Evolutionary conservation across 2,888 invertebrate species (phyloP).

Genomic region (Watsonalla cultraria): DNA sequence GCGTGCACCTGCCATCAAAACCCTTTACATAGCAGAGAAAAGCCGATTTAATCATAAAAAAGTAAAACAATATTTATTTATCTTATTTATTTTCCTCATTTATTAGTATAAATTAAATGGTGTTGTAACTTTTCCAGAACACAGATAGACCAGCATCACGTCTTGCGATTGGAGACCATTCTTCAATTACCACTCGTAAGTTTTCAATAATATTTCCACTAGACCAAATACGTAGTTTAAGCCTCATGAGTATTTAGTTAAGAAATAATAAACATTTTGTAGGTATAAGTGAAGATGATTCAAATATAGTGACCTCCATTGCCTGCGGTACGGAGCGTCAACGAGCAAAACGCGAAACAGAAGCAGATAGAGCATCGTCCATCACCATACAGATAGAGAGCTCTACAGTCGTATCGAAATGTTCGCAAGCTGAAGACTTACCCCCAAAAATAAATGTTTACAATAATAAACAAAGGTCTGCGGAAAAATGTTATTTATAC

Average conservation of each 20-base stretch:
- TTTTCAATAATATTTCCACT: slow-evolving; percentile 4
- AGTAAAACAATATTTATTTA: slow-evolving; percentile 25
- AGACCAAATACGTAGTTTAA: neutral
- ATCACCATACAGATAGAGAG: slow-evolving; percentile 34
- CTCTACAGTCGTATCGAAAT: slow-evolving; percentile 34
- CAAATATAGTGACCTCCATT: slow-evolving; percentile 30
- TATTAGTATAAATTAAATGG: neutral
- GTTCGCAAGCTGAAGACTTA: slow-evolving; percentile 27
- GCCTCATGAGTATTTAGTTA: neutral
- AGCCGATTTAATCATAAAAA: slow-evolving; percentile 45
- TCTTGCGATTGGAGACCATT: slow-evolving; percentile 63
- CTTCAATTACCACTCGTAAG: slow-evolving; percentile 56
- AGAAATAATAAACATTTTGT: slow-evolving; percentile 9
- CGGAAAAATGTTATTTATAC: slow-evolving; percentile 56
- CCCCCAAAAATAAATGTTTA: slow-evolving; percentile 27
- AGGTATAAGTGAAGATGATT: slow-evolving; percentile 48
- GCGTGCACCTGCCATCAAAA: slow-evolving; percentile 53
- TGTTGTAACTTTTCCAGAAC: slow-evolving; percentile 36
- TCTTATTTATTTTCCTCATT: neutral
- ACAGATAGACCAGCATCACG: slow-evolving; percentile 52
- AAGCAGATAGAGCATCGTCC: slow-evolving; percentile 32
- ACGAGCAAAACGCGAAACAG: slow-evolving; percentile 27
- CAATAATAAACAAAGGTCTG: slow-evolving; percentile 34
- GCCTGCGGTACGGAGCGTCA: slow-evolving; percentile 28
- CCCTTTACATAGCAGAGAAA: slow-evolving; percentile 59